Conservation (phyloP, 2,113 vertebrate species). For the Serinus canaria region DNA sequence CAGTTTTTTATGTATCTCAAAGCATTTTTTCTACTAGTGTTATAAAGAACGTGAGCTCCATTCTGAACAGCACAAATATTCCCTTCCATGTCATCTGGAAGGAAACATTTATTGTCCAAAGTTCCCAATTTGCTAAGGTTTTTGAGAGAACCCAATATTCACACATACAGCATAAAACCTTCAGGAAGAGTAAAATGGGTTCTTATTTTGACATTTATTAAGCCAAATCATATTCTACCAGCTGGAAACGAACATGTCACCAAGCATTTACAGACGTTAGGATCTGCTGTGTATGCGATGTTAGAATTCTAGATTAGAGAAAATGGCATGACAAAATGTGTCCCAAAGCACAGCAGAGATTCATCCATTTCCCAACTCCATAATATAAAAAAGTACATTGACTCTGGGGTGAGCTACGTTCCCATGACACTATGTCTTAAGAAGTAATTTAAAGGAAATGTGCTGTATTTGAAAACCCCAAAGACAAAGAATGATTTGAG, state of each 20-base stretch:
- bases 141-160: not conserved
- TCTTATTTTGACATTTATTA: slow-evolving; percentile 6
- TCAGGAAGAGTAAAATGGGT: not conserved
- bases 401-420: not conserved
- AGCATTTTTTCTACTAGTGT: not conserved
- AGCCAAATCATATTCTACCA: not conserved
- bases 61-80: not conserved
- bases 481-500: not conserved
- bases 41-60: not conserved
- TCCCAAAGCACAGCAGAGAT: not conserved
- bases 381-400: not conserved
- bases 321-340: not conserved
- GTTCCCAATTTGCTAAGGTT: not conserved
- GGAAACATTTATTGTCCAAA: not conserved
- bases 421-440: not conserved
- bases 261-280: not conserved
- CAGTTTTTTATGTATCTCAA: not conserved
- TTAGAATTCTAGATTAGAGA: not conserved
- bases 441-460: not conserved
- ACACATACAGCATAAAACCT: not conserved
- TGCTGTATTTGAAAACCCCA: not conserved
- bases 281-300: not conserved
- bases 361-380: not conserved
- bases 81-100: not conserved
- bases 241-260: not conserved